These are phyloP conservation scores for Notocelia uddmanniana DNA, from an alignment of 2,888 invertebrate genomes.

Conservation along the genomic window DNA sequence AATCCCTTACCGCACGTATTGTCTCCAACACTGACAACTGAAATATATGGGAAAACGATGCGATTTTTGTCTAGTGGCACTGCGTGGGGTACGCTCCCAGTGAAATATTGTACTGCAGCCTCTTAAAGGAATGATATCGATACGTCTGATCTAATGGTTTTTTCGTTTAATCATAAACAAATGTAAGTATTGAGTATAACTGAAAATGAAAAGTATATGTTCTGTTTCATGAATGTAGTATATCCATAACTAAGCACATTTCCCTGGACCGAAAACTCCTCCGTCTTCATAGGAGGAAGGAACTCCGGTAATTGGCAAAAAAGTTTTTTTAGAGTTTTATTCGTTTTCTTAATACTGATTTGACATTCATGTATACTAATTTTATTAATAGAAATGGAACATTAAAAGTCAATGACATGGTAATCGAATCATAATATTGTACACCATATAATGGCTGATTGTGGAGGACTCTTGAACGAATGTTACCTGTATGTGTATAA, in stretches of 20 bases:
- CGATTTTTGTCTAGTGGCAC: constrained; percentile 82
- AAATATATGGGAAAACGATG: constrained; percentile 77
- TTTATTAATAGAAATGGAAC: no score
- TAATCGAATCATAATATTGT: no score
- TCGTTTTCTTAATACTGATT: no score
- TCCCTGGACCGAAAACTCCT: not conserved
- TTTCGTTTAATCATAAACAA: constrained; percentile 23
- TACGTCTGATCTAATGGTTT: constrained; percentile 48
- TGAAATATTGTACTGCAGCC: constrained; percentile 59
- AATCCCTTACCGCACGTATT: constrained; percentile 71
- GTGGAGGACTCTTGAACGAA: no score
- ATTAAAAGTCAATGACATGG: no score
- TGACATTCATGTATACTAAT: no score
- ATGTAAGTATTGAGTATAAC: constrained; percentile 1
- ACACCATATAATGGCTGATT: no score
- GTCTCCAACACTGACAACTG: constrained; percentile 71
- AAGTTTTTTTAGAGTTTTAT: no score
- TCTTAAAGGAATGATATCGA: constrained; percentile 48
- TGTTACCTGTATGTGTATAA: no score
- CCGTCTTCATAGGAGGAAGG: not conserved
- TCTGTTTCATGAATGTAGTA: not conserved
- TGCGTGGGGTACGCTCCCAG: constrained; percentile 74
- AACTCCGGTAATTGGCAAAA: no score
- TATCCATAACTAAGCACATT: not conserved
- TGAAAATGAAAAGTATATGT: not conserved